Evolutionary conservation across 2,113 vertebrate genomes (phyloP).

Genomic region (Sander lucioperca): DNA sequence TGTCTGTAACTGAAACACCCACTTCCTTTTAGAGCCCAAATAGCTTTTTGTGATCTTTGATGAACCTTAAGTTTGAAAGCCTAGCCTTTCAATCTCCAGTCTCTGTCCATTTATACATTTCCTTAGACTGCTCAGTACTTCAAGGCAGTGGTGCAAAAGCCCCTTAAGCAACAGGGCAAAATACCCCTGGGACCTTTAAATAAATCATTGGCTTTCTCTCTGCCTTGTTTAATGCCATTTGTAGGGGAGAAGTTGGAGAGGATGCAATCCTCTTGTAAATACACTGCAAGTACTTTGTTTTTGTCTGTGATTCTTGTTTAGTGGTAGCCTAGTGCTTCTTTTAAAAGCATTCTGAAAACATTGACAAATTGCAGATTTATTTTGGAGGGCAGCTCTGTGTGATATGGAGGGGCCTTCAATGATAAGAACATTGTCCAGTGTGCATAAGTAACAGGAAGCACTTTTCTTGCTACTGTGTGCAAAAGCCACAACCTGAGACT

Average conservation of each 20-base stretch:
- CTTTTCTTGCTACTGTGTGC: slow-evolving; percentile 1
- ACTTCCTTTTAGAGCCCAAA: slow-evolving; percentile 58
- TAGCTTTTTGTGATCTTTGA: slow-evolving; percentile 66
- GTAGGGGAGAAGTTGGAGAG: slow-evolving; percentile 41
- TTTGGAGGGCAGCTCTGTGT: slow-evolving; percentile 51
- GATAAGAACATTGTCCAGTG: slow-evolving; percentile 43
- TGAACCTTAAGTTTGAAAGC: slow-evolving; percentile 68
- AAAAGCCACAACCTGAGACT: not conserved
- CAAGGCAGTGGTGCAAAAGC: slow-evolving; percentile 74
- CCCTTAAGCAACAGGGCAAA: slow-evolving; percentile 75
- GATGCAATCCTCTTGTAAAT: slow-evolving; percentile 60
- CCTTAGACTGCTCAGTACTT: slow-evolving; percentile 65
- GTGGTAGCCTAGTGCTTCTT: slow-evolving; percentile 43
- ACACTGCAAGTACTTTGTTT: slow-evolving; percentile 42
- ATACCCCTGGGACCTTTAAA: slow-evolving; percentile 71
- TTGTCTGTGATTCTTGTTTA: slow-evolving; percentile 35
- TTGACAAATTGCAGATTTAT: slow-evolving; percentile 67
- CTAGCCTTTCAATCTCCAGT: slow-evolving; percentile 56
- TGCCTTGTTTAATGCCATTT: slow-evolving; percentile 64
- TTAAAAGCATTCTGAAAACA: slow-evolving; percentile 57
- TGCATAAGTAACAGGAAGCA: slow-evolving; percentile 31
- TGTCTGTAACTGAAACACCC: slow-evolving; percentile 39
- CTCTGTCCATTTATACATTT: slow-evolving; percentile 75
- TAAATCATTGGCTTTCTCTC: slow-evolving; percentile 75
- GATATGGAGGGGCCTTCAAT: slow-evolving; percentile 37